Percentiles rank a stretch among this genome's conserved stretches.
Conservation (phyloP, 2,113 vertebrate species). For the Dermatemys mawii region DNA sequence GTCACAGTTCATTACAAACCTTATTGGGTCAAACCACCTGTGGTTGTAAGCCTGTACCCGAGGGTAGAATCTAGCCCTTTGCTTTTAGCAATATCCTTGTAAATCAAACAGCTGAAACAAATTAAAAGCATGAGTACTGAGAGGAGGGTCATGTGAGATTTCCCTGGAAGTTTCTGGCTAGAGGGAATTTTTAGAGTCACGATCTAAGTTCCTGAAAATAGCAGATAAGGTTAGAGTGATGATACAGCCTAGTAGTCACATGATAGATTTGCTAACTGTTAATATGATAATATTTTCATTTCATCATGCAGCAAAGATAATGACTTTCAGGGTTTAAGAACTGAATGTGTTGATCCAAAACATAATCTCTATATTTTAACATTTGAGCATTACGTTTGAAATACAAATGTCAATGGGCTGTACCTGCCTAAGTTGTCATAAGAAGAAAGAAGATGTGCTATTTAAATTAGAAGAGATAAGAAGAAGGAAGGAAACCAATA, state of each 20-base stretch:
- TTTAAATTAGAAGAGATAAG: slow-evolving; percentile 13
- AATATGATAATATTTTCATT: slow-evolving; percentile 67
- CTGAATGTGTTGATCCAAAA: slow-evolving; percentile 74
- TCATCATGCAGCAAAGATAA: slow-evolving; percentile 70
- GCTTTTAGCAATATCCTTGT: background rate
- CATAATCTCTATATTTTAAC: slow-evolving; percentile 74
- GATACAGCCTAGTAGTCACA: background rate
- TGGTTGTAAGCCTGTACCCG: background rate
- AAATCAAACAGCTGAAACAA: background rate
- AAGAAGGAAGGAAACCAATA: background rate
- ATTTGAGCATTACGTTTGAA: slow-evolving; percentile 67
- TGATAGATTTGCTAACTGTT: slow-evolving; percentile 28
- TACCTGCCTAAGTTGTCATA: background rate
- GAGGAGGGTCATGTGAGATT: background rate
- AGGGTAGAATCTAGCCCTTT: background rate
- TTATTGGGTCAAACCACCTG: background rate
- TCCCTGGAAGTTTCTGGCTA: background rate
- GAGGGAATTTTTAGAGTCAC: background rate
- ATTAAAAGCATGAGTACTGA: background rate
- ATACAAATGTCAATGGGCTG: slow-evolving; percentile 74
- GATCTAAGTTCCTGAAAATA: background rate
- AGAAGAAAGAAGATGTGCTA: background rate
- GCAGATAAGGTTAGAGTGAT: background rate
- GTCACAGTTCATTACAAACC: no score
- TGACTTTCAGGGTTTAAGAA: slow-evolving; percentile 75